These are phyloP conservation scores for Chrysemys picta DNA, from an alignment of 2,113 vertebrate species.

Conservation along the genomic window DNA sequence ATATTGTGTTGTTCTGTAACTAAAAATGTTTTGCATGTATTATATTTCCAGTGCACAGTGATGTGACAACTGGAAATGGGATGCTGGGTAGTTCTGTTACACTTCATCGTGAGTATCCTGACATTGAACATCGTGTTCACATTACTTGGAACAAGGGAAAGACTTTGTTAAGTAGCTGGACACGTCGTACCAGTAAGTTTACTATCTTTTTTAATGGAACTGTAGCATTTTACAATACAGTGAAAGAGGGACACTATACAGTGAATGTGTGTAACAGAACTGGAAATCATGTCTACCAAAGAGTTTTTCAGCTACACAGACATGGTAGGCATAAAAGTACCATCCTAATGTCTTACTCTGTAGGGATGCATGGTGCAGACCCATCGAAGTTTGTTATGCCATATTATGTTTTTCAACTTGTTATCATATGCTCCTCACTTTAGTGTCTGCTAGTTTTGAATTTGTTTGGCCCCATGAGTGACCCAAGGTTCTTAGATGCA, in stretches of 20 bases:
- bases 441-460: not conserved
- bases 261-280: not conserved
- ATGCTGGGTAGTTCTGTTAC: not conserved
- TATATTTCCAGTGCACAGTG: not conserved
- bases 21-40: fast-evolving
- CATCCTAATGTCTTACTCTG: not conserved
- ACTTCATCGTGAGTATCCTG: not conserved
- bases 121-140: fast-evolving
- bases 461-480: not conserved
- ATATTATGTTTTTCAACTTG: fast-evolving
- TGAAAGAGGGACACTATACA: not conserved
- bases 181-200: fast-evolving
- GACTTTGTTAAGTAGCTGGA: fast-evolving
- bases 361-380: not conserved
- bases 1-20: not conserved
- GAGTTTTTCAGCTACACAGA: fast-evolving
- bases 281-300: not conserved
- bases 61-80: fast-evolving
- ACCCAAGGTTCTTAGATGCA: not conserved
- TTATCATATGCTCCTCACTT: not conserved
- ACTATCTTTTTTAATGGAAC: not conserved
- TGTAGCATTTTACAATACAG: fast-evolving
- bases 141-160: not conserved
- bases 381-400: not conserved
- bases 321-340: not conserved